phyloP scores from a whole-genome alignment of 2,113 vertebrate genomes.

The Nothobranchius kuhntae region DNA sequence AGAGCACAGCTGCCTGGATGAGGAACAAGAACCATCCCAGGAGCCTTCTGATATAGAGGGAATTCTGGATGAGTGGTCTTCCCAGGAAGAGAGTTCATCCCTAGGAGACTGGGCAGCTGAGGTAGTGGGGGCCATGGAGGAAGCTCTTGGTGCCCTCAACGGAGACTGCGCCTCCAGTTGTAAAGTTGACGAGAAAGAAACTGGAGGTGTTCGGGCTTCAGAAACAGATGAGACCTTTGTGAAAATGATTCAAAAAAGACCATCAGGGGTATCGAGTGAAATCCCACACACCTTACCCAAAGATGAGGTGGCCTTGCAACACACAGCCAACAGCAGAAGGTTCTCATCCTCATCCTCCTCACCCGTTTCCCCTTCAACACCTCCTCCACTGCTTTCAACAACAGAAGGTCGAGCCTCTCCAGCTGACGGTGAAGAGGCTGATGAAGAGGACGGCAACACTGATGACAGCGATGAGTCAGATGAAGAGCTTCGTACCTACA shows the following conservation, averaged over 20 bases:
- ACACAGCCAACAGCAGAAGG: constrained; percentile 49
- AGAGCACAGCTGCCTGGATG: constrained; percentile 33
- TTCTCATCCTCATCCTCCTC: constrained; percentile 84
- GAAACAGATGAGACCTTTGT: constrained; percentile 9
- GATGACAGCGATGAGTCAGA: constrained; percentile 94
- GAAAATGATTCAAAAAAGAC: constrained; percentile 8
- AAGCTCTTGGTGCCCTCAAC: constrained; percentile 68
- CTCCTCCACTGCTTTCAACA: constrained; percentile 45
- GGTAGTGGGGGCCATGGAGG: constrained; percentile 77
- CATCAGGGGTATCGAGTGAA: constrained; percentile 25
- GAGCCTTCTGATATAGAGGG: constrained; percentile 45
- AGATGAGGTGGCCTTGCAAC: constrained; percentile 68
- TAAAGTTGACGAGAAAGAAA: constrained; percentile 13
- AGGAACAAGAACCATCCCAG: constrained; percentile 13
- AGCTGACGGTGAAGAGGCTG: constrained; percentile 71
- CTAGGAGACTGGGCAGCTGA: constrained; percentile 75
- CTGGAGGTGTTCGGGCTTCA: constrained; percentile 1
- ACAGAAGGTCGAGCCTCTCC: constrained; percentile 41
- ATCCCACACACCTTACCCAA: constrained; percentile 49
- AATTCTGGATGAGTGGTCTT: constrained; percentile 67
- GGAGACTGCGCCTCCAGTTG: constrained; percentile 22
- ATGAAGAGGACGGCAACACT: constrained; percentile 85
- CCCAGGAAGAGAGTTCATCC: constrained; percentile 68
- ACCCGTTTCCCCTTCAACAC: constrained; percentile 39
- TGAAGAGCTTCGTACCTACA: constrained; percentile 87